These are phyloP conservation scores for Pterophyllum scalare DNA, from an alignment of 2,113 vertebrate species.

Conservation along the genomic window DNA sequence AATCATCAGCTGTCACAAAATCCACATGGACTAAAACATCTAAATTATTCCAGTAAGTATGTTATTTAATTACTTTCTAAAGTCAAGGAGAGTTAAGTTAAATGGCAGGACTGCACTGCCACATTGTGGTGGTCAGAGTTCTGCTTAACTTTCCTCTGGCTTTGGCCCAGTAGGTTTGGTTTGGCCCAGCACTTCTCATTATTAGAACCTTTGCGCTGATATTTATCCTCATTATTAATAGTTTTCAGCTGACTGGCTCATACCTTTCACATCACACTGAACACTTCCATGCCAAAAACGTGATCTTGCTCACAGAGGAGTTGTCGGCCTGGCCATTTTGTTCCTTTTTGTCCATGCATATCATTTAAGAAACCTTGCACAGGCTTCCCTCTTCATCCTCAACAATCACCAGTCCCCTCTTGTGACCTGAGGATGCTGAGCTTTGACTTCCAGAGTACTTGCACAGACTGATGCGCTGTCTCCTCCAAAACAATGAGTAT, in stretches of 20 bases:
- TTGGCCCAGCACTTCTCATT: neutral
- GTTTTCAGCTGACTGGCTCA: neutral
- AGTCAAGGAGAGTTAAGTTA: neutral
- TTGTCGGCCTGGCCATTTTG: conserved; percentile 31
- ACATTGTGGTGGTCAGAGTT: neutral
- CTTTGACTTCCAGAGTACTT: conserved; percentile 29
- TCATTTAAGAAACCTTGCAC: conserved; percentile 50
- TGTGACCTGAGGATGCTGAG: conserved; percentile 40
- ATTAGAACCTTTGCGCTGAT: neutral
- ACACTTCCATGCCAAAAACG: neutral
- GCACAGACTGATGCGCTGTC: conserved; percentile 19
- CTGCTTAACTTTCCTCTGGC: neutral
- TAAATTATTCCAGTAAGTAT: neutral
- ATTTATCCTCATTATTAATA: conserved; percentile 21
- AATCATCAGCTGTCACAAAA: neutral
- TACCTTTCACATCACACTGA: conserved; percentile 9
- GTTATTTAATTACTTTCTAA: neutral
- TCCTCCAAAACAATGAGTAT: conserved; percentile 60
- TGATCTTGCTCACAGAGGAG: conserved; percentile 19
- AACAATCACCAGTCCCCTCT: conserved; percentile 20
- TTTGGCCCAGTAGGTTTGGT: neutral
- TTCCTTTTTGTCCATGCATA: conserved; percentile 25
- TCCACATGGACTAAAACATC: conserved; percentile 2
- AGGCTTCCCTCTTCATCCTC: conserved; percentile 23
- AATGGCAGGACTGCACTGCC: neutral